These are phyloP conservation scores for Fundulus diaphanus DNA, from an alignment of 2,797 vertebrate genomes.

Conservation along the genomic window DNA sequence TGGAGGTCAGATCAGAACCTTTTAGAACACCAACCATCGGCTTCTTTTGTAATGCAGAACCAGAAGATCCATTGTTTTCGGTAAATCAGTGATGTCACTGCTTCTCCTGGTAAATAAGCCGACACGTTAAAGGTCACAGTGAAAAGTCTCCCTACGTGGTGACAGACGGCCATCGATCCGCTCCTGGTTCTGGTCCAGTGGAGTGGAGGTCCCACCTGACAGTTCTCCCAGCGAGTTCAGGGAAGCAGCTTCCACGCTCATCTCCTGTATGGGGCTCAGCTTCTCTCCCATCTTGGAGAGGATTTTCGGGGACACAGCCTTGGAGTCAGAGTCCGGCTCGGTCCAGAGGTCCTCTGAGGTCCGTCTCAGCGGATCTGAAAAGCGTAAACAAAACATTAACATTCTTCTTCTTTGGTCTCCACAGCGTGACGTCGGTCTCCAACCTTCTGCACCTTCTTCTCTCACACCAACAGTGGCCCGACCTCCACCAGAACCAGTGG, in stretches of 20 bases:
- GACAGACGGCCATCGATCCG: neutral
- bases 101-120: too few species aligned
- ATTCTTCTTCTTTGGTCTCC: too few species aligned
- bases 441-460: too few species aligned
- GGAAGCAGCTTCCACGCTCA: constrained; percentile 82
- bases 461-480: too few species aligned
- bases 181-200: constrained; percentile 5
- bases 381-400: too few species aligned
- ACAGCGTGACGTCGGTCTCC: too few species aligned
- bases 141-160: neutral
- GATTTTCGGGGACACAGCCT: constrained; percentile 11
- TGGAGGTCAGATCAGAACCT: neutral
- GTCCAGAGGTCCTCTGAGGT: neutral
- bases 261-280: constrained; percentile 89
- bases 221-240: constrained; percentile 56
- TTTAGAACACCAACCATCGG: neutral
- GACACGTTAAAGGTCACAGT: too few species aligned
- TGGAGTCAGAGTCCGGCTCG: neutral
- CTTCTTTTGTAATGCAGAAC: neutral
- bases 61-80: neutral
- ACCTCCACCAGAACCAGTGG: too few species aligned
- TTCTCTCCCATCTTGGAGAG: constrained; percentile 68
- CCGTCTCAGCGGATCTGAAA: constrained; percentile 45
- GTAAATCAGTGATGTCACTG: too few species aligned
- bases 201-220: neutral